Evolutionary conservation across 2,113 vertebrate genomes (phyloP).

Genomic region (Gobio gobio): DNA sequence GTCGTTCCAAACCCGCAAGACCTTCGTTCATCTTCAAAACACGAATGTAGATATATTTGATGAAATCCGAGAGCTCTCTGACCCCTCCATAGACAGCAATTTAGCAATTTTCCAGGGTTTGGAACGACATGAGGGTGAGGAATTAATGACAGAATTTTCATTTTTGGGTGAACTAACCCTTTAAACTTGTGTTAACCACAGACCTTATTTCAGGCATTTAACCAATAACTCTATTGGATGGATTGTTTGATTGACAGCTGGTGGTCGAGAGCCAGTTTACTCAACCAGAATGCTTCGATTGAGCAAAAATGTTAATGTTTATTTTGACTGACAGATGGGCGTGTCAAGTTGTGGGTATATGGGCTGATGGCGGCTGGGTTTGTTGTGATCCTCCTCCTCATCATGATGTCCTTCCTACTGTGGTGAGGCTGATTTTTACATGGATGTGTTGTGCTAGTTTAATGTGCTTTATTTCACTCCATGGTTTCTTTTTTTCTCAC

Average conservation of each 20-base stretch:
- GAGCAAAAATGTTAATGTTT: not conserved
- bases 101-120: too few relatives aligned
- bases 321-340: slow-evolving; percentile 83
- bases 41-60: too few relatives aligned
- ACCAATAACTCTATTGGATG: not conserved
- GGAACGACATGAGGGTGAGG: too few relatives aligned
- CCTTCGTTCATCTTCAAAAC: too few relatives aligned
- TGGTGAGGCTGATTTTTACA: slow-evolving; percentile 79
- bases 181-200: not conserved
- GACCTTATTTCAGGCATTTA: not conserved
- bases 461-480: not conserved
- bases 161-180: too few relatives aligned
- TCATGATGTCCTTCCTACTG: slow-evolving; percentile 89
- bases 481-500: not conserved
- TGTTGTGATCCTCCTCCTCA: slow-evolving; percentile 87
- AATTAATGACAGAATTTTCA: too few relatives aligned
- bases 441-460: not conserved
- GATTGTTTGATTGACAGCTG: not conserved
- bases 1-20: too few relatives aligned
- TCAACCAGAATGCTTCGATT: not conserved
- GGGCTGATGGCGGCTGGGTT: slow-evolving; percentile 88
- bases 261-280: not conserved
- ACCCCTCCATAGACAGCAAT: too few relatives aligned
- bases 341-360: slow-evolving; percentile 95
- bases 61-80: too few relatives aligned